Percentiles rank a stretch among this genome's conserved stretches.
These are phyloP conservation scores for Moxostoma hubbsi DNA, from an alignment of 2,797 vertebrate species.

Conservation along the genomic window DNA sequence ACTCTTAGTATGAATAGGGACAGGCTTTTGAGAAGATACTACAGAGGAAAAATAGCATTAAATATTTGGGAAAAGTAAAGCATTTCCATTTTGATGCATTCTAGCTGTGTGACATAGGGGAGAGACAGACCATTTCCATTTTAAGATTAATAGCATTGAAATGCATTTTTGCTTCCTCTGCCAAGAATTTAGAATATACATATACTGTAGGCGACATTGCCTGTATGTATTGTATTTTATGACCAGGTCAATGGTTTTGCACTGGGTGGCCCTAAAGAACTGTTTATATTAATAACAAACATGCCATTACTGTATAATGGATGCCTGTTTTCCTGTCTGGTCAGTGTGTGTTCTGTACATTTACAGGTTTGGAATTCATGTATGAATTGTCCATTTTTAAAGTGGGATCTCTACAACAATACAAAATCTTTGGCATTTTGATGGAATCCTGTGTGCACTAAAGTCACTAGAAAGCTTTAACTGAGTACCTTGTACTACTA, in stretches of 20 bases:
- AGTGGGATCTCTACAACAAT: not conserved
- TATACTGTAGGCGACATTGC: not conserved
- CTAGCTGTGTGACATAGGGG: not conserved
- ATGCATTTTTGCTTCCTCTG: constrained; percentile 2
- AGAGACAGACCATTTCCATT: not conserved
- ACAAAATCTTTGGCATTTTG: not conserved
- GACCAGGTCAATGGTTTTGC: constrained; percentile 28
- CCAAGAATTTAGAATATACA: constrained; percentile 9
- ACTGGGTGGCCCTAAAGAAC: not conserved
- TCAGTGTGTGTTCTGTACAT: constrained; percentile 7
- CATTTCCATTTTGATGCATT: not conserved
- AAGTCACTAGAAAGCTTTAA: not conserved
- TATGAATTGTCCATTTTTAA: not conserved
- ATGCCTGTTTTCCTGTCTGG: constrained; percentile 9
- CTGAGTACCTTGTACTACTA: not conserved
- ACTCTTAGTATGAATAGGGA: no score
- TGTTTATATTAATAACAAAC: constrained; percentile 19
- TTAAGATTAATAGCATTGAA: constrained; percentile 24
- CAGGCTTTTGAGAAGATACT: not conserved
- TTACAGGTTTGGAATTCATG: not conserved
- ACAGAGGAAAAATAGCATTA: constrained; percentile 6
- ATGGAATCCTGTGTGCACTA: not conserved
- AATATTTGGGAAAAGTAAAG: not conserved
- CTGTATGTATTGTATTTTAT: constrained; percentile 8
- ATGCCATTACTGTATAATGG: not conserved